Base-by-base conservation (phyloP, 2,888 invertebrate species). In the Drosophila kuntzei region DNA sequence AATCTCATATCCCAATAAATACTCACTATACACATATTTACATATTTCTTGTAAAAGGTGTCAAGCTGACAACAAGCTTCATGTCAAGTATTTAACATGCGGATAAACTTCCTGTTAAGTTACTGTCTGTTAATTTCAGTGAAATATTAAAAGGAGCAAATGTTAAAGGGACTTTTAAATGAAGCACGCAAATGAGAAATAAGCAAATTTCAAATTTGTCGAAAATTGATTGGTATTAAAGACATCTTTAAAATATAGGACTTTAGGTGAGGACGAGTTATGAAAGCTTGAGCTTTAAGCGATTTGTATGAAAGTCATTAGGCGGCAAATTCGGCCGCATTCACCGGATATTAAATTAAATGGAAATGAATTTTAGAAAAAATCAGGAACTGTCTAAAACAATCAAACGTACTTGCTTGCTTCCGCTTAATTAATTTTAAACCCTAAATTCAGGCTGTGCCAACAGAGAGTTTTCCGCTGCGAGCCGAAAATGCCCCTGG, bases 351-450 rank as follows among this genome's bases (percentile, higher is more conserved):
- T 76, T 68, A 79, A 79, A 76, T 70, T 55, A 69, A 68, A 75
- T 68, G 51, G 29, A 47, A 70, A 77, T 63, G 58, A 71, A 71
- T 66, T 65, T 68, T 58, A 57, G 34, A 60, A 47, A 59, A 72
- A 79, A 71, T 71, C 71, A 65, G 74, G 22, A 84, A 74, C 80
- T 84, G 83, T 83, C 83, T 83, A 86, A 84, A 84, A 83, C 83
- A 86, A 86, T 85, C 86, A 85, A 83, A 85, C 55, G 79, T 76
- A 79, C 83, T 86, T 74, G 76, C 80, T 86, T 76, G 76, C 80
- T 83, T 83, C 83, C 84, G 84, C 87, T 84, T 84, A 87, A 84
- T 84, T 84, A 84, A 84, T 83, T 87, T 87, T 76, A 77, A 84
- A 84, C 87, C 84, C 84, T 67, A 77, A 79, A 76, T 69, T 78